Evolutionary conservation across 1,140 invertebrate genomes (phyloP), one percentile per base, ranked within the genome.

Genomic region (Neodiprion pinetum): DNA sequence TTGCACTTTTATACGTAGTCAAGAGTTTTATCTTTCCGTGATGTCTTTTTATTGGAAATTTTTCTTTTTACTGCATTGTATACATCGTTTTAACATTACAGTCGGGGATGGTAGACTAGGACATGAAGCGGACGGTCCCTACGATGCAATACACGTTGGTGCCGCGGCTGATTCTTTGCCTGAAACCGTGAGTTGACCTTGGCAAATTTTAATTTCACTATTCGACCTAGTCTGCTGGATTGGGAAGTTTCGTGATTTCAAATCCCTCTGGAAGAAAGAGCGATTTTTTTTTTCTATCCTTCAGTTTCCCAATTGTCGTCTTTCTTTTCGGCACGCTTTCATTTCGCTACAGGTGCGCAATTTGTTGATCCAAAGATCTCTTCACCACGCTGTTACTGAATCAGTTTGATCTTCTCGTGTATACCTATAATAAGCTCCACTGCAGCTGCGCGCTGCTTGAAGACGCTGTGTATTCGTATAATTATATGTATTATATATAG

Each of bases 91-190:
- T 70, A 11, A 17, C 68, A 0, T 14, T 70, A 12, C 82, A 91
- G 91, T 90, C 77, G 92, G 92, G 73, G 93, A 95, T 86, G 94
- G 93, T 21, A 87, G 94, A 79, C 78, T 88, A 72, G 93, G 94
- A 72, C 90, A 90, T 79, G 48, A 81, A 28, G 82, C 83, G 65
- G 89, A 90, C 61, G 92, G 88, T 7, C 93, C 93, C 11, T 95
- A 91, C 87, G 90, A 95, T 87, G 93, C 92, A 49, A 95, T 95
- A 79, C 93, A 95, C 85, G 93, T 95, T 74, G 87, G 87, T 72
- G 86, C 87, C 70, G 86, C 87, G 10, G 86, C 86, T 10, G 79
- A 84, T 5, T 77, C 92, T 90, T 75, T 93, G 89, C 82, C 93
- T 89, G 77, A 92, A 90, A 79, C 85, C 74, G 87, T 88, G 81